Percentiles rank a stretch among this genome's conserved stretches.
Conservation (phyloP, 2,888 invertebrate species). For the Corbicula japonica region DNA sequence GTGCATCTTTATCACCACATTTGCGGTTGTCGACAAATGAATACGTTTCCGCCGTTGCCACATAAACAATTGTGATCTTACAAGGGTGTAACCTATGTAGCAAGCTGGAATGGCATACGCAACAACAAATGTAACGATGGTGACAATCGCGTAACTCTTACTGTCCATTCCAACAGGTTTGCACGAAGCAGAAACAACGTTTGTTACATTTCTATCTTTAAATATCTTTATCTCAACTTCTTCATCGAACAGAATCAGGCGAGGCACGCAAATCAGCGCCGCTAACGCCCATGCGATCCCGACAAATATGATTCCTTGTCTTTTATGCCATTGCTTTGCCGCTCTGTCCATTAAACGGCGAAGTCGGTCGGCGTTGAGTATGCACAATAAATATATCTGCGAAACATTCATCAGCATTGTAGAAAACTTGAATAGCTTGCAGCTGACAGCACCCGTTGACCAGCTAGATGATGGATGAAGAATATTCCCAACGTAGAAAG, state of each 20-base stretch:
- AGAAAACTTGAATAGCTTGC: conserved; percentile 53
- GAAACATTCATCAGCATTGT: conserved; percentile 59
- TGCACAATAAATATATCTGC: conserved; percentile 52
- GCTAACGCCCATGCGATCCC: conserved; percentile 26
- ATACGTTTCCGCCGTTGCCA: conserved; percentile 30
- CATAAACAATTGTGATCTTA: conserved; percentile 35
- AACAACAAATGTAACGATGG: conserved; percentile 38
- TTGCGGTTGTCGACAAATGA: conserved; percentile 10
- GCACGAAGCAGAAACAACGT: conserved; percentile 16
- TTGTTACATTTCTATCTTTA: neutral
- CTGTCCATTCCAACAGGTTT: conserved; percentile 34
- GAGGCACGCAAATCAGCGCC: conserved; percentile 28
- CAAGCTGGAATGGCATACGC: conserved; percentile 41
- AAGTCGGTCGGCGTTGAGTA: conserved; percentile 47
- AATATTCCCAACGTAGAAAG: conserved; percentile 52
- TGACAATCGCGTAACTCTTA: neutral
- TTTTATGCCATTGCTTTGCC: conserved; percentile 41
- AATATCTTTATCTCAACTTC: neutral
- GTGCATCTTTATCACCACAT: conserved; percentile 37
- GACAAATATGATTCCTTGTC: conserved; percentile 27
- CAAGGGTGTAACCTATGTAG: conserved; percentile 25
- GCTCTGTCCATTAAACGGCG: conserved; percentile 32
- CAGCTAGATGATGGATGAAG: conserved; percentile 45
- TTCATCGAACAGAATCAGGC: conserved; percentile 48
- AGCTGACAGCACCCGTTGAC: conserved; percentile 41